Evolutionary conservation across 2,797 vertebrate genomes (phyloP), one percentile per base, ranked within the genome.

Genomic region (Meriones psammophilus): DNA sequence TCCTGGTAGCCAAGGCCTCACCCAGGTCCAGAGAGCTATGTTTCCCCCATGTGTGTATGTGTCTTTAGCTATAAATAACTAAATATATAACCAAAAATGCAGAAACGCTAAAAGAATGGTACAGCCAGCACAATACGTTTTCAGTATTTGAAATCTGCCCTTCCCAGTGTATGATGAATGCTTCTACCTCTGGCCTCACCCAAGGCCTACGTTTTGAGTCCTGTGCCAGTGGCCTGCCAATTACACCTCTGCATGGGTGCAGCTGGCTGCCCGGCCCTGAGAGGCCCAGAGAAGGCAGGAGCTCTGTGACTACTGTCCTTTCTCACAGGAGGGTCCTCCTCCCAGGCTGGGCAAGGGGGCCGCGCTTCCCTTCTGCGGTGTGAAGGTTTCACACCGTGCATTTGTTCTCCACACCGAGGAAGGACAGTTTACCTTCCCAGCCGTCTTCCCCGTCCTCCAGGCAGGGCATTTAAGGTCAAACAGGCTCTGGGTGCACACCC

Each of bases 401-500:
- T 58, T n/a, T 74, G 64, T 64, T 8, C 73, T 50, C 42, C 56
- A 39, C n/a, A 26, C 66, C 15, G 58, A 26, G 54, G 56, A 33
- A 66, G 81, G 71, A 76, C 76, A 46, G 54, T 50, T 90, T 80
- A 89, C 88, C 81, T 91, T 94, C 80, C 42, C 33, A 68, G n/a
- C 50, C 56, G 68, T 80, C 46, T 3, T 88, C n/a, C 54, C 26
- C 39, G 66, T 62, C 81, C 54, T 89, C 74, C n/a, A 30, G 17
- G n/a, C 56, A 58, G 94, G 92, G 88, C 92, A 89, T 96, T 96
- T 96, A 94, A 97, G 96, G 95, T 96, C 96, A 95, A 94, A 71
- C 15, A 80, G 36, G 9, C 88, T 77, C 66, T 81, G 33, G 30
- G 89, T 30, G 78, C 84, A 94, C 58, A 64, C 80, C 85, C 95